Evolutionary conservation across 2,888 invertebrate genomes (phyloP).

Genomic region (Meiosimyza platycephala): DNA sequence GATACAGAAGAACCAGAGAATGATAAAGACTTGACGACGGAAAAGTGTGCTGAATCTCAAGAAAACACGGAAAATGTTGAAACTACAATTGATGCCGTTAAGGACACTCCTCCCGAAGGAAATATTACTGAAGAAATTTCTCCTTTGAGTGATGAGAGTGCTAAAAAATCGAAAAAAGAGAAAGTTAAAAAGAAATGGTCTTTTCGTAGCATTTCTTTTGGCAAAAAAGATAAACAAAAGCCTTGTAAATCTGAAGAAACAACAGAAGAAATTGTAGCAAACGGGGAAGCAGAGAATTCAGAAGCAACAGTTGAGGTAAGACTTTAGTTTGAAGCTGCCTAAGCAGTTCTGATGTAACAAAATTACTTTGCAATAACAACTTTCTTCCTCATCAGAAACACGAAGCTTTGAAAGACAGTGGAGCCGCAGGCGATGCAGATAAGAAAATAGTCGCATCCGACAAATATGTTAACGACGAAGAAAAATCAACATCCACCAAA

Average conservation of each 20-base stretch:
- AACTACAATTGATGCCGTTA: slow-evolving; percentile 60
- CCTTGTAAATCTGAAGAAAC: slow-evolving; percentile 76
- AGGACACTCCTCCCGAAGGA: slow-evolving; percentile 37
- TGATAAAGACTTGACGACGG: slow-evolving; percentile 77
- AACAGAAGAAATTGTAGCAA: slow-evolving; percentile 52
- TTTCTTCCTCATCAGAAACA: slow-evolving; percentile 40
- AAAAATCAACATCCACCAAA: slow-evolving; percentile 48
- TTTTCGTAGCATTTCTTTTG: slow-evolving; percentile 87
- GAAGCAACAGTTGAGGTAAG: slow-evolving; percentile 77
- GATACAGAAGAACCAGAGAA: slow-evolving; percentile 72
- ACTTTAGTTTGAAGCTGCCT: slow-evolving; percentile 36
- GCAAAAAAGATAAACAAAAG: slow-evolving; percentile 88
- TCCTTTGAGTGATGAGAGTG: slow-evolving; percentile 63
- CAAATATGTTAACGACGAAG: not conserved
- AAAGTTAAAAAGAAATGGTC: slow-evolving; percentile 91
- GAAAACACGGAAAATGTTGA: slow-evolving; percentile 35
- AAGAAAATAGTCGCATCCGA: not conserved
- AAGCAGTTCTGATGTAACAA: not conserved
- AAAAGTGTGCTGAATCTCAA: slow-evolving; percentile 66
- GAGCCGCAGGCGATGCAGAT: slow-evolving; percentile 35
- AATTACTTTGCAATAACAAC: not conserved
- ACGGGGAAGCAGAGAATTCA: slow-evolving; percentile 69
- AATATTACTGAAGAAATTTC: slow-evolving; percentile 57
- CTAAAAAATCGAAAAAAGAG: slow-evolving; percentile 76
- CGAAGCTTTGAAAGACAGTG: slow-evolving; percentile 41